phyloP scores from a whole-genome alignment of 2,888 invertebrate genomes.

The Scelioninae gen. 2 region DNA sequence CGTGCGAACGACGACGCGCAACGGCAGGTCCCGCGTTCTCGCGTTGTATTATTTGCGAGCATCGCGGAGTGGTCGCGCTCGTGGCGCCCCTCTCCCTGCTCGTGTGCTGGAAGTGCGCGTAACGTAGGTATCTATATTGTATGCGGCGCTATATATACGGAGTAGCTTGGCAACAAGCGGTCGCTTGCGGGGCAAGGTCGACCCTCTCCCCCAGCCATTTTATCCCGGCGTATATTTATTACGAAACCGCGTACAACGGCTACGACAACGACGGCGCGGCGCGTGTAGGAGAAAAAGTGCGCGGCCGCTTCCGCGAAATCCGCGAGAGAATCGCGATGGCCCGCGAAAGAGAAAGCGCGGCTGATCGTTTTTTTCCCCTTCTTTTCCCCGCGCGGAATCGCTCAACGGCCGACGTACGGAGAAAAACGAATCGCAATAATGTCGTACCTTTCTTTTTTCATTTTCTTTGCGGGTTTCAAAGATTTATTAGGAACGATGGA shows the following conservation, averaged over 20 bases:
- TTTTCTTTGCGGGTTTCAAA: no score
- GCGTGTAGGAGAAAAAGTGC: constrained; percentile 37
- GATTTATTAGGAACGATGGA: no score
- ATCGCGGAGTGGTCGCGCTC: constrained; percentile 30
- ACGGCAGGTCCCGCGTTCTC: constrained; percentile 32
- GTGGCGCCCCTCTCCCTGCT: constrained; percentile 39
- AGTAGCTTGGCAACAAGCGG: constrained; percentile 74
- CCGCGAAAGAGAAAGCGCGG: constrained; percentile 53
- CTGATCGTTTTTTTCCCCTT: constrained; percentile 1
- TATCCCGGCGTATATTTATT: constrained; percentile 73
- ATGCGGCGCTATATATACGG: constrained; percentile 67
- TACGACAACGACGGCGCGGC: constrained; percentile 24
- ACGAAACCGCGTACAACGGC: constrained; percentile 66
- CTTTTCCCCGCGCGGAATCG: no score
- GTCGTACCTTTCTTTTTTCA: no score
- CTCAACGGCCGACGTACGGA: no score
- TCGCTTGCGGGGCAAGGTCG: constrained; percentile 74
- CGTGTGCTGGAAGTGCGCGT: constrained; percentile 38
- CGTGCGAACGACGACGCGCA: constrained; percentile 17
- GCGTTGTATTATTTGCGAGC: constrained; percentile 39
- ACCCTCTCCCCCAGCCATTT: constrained; percentile 70
- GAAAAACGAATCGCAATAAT: no score
- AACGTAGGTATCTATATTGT: constrained; percentile 53
- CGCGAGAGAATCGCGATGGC: constrained; percentile 42
- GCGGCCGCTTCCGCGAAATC: constrained; percentile 53